Evolutionary conservation across 2,888 invertebrate species (phyloP), one percentile per base, ranked within the genome.

Genomic region (Melieria picta): DNA sequence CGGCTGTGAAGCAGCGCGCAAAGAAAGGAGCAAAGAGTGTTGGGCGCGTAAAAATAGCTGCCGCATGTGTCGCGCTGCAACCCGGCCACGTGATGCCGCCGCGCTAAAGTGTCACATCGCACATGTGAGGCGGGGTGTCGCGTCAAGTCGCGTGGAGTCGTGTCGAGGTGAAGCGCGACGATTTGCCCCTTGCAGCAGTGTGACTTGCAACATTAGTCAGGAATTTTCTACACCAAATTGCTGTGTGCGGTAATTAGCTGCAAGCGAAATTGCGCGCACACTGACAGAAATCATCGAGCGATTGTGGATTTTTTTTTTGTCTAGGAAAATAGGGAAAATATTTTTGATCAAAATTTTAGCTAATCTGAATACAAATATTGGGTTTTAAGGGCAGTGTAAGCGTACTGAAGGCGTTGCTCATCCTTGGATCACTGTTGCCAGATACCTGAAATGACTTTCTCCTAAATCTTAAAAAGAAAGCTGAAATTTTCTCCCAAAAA

Each of bases 171-270:
- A 30, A 30, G 30, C 30, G 30, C 30, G 30, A 30, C 30, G 30
- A 30, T 30, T 30, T 30, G 30, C 30, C 30, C 30, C 30, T 30
- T 30, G 30, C 43, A 45, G 10, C 62, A 46, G 61, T 68, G 65
- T 65, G 66, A 73, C 65, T 69, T 48, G 71, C 65, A 68, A 65
- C 71, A 73, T 61, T 64, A 68, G 65, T 56, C 56, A 11, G 62
- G 57, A 62, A 70, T 62, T 62, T 60, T 65, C 50, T 57, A 61
- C 74, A 69, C 64, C 65, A 66, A 68, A 75, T 69, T 70, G 67
- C 56, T 66, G 62, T 55, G 55, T 65, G 68, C 67, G 68, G 71
- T 76, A 74, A 76, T 74, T 74, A 73, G 76, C 65, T 72, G 72
- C 65, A 70, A 65, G 58, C 47, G 64, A 65, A 70, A 70, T 70